A percentile compares a stretch with the other conserved stretches of the same genome.
phyloP scores from a whole-genome alignment of 2,888 invertebrate species.

The Actias luna region DNA sequence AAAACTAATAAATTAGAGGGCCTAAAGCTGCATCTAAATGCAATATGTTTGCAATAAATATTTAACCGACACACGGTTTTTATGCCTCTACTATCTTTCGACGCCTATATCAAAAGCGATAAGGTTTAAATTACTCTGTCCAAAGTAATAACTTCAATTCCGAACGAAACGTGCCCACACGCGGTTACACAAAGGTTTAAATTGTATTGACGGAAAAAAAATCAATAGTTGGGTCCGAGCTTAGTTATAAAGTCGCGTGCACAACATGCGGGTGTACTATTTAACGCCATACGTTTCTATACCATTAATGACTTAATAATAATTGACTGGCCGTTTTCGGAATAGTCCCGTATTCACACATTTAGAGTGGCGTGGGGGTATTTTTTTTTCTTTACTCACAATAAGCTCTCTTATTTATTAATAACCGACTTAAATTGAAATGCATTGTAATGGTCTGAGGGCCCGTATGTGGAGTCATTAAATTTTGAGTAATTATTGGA shows the following conservation, averaged over 20 bases:
- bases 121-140: conserved; percentile 1
- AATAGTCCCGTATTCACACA: conserved; percentile 48
- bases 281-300: conserved; percentile 14
- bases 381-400: conserved; percentile 13
- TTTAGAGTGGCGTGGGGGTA: conserved; percentile 17
- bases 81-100: not conserved
- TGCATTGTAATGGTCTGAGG: conserved; percentile 12
- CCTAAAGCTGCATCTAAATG: conserved; percentile 18
- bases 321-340: conserved; percentile 52
- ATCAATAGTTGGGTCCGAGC: conserved; percentile 42
- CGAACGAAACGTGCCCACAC: conserved; percentile 45
- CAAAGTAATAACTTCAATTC: conserved; percentile 11
- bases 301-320: conserved; percentile 64
- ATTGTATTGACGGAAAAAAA: conserved; percentile 32
- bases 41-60: conserved; percentile 21
- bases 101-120: not conserved
- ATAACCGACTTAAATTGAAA: conserved; percentile 17
- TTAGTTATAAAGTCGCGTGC: conserved; percentile 50
- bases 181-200: conserved; percentile 38
- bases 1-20: conserved; percentile 16
- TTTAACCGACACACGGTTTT: conserved; percentile 8
- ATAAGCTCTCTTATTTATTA: conserved; percentile 12
- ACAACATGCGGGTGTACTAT: conserved; percentile 45
- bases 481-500: not conserved
- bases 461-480: conserved; percentile 16